Percentiles rank a stretch among this genome's conserved stretches.
These are phyloP conservation scores for Hycleus cichorii DNA, from an alignment of 1,140 invertebrate species.

Conservation along the genomic window DNA sequence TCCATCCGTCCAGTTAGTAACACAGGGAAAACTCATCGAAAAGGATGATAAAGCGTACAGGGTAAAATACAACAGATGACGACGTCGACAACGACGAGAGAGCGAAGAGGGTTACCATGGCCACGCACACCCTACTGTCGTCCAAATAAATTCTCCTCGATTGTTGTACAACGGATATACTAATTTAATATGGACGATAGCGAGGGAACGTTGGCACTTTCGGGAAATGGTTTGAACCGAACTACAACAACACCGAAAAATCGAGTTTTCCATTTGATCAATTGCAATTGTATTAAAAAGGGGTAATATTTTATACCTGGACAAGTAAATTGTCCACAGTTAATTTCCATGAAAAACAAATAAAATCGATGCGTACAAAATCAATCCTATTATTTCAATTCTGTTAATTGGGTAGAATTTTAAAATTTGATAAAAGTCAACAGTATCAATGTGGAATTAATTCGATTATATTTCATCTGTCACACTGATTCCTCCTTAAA, in stretches of 20 bases:
- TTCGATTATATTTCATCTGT: constrained; percentile 4
- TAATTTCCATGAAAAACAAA: not conserved
- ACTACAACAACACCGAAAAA: constrained; percentile 10
- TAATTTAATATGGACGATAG: not conserved
- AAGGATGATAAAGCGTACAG: constrained; percentile 21
- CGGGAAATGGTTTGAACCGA: constrained; percentile 18
- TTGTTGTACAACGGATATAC: not conserved
- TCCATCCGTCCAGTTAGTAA: too few species aligned
- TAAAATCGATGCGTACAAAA: not conserved
- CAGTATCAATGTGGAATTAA: too few species aligned
- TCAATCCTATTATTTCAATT: not conserved
- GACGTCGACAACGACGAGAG: constrained; percentile 2
- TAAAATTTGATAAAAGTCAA: not conserved
- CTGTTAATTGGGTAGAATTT: not conserved
- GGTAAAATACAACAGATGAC: constrained; percentile 24
- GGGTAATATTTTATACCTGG: not conserved
- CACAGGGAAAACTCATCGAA: constrained; percentile 14
- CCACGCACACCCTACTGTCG: constrained; percentile 16
- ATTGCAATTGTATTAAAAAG: constrained; percentile 1
- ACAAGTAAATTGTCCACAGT: not conserved
- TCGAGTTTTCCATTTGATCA: constrained; percentile 22
- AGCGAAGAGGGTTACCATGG: constrained; percentile 26
- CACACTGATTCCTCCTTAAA: constrained; percentile 5
- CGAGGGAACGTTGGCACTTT: constrained; percentile 20
- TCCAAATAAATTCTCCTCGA: constrained; percentile 3